Evolutionary conservation across 1,140 invertebrate species (phyloP).

Genomic region (Rhynchophorus ferrugineus): DNA sequence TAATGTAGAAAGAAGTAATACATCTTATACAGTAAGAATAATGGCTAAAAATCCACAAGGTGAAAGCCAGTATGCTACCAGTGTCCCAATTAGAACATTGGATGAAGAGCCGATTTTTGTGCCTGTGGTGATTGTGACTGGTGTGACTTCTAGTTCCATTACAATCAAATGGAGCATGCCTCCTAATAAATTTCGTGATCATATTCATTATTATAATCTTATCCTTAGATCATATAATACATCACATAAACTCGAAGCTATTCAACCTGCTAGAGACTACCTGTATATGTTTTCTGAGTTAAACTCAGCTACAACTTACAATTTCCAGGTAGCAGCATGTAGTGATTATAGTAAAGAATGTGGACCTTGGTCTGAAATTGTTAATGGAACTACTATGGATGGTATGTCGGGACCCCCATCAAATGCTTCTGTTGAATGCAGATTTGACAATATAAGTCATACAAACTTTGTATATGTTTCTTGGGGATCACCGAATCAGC

Average conservation of each 20-base stretch:
- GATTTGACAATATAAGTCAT: constrained; percentile 54
- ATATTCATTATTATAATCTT: constrained; percentile 70
- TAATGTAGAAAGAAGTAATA: constrained; percentile 44
- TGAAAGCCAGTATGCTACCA: constrained; percentile 42
- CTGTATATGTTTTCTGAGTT: constrained; percentile 71
- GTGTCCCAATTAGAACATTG: constrained; percentile 43
- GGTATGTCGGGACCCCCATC: constrained; percentile 48
- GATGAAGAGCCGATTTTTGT: constrained; percentile 66
- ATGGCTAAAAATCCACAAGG: constrained; percentile 47
- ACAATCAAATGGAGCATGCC: constrained; percentile 70
- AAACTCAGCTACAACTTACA: constrained; percentile 66
- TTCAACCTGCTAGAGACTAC: constrained; percentile 54
- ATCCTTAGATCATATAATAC: constrained; percentile 54
- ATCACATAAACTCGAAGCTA: constrained; percentile 49
- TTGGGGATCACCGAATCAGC: constrained; percentile 61
- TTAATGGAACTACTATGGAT: constrained; percentile 73
- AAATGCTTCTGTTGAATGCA: constrained; percentile 58
- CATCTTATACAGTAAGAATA: constrained; percentile 43
- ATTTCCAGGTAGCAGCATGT: constrained; percentile 68
- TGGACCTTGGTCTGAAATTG: constrained; percentile 63
- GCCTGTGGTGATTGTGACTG: constrained; percentile 68
- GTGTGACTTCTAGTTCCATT: constrained; percentile 66
- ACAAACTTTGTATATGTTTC: constrained; percentile 57
- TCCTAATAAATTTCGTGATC: constrained; percentile 54
- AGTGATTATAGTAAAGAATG: constrained; percentile 67